These are phyloP conservation scores for Stenchaetothrips biformis DNA, from an alignment of 2,888 invertebrate genomes.

Conservation along the genomic window DNA sequence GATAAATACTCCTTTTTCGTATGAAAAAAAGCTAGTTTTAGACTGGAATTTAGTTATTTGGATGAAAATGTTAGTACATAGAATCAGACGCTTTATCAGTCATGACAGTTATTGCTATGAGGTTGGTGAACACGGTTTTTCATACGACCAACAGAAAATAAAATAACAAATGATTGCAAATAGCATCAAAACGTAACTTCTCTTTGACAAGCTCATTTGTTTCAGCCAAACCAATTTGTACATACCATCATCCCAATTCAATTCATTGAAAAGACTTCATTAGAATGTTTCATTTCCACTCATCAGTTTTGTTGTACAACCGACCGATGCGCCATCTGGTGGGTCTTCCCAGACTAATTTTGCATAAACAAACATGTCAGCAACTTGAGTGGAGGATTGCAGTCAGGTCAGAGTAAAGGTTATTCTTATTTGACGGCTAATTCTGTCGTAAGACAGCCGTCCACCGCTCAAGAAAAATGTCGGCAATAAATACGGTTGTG, in stretches of 20 bases:
- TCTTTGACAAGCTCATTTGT: too few relatives aligned
- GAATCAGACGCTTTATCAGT: too few relatives aligned
- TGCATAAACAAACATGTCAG: slow-evolving; percentile 22
- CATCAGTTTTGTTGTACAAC: neutral
- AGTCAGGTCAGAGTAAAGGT: too few relatives aligned
- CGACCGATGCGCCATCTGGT: neutral
- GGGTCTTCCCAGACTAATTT: neutral
- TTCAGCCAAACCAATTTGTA: neutral
- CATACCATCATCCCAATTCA: neutral
- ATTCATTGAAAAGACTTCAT: neutral
- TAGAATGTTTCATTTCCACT: neutral
- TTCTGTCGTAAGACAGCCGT: too few relatives aligned
- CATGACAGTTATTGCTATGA: too few relatives aligned
- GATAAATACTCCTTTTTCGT: too few relatives aligned
- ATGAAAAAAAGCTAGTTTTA: neutral
- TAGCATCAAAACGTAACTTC: too few relatives aligned
- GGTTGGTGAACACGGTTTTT: too few relatives aligned
- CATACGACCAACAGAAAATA: too few relatives aligned
- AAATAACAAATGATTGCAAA: too few relatives aligned
- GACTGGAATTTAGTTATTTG: neutral
- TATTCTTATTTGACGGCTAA: too few relatives aligned
- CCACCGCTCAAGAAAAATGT: neutral
- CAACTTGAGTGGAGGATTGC: too few relatives aligned
- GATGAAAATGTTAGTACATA: neutral
- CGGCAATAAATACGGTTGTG: slow-evolving; percentile 25